A percentile compares a stretch with the other conserved stretches of the same genome.
These are phyloP conservation scores for Notarius quadriscutis DNA, from an alignment of 2,113 vertebrate species.

Conservation along the genomic window DNA sequence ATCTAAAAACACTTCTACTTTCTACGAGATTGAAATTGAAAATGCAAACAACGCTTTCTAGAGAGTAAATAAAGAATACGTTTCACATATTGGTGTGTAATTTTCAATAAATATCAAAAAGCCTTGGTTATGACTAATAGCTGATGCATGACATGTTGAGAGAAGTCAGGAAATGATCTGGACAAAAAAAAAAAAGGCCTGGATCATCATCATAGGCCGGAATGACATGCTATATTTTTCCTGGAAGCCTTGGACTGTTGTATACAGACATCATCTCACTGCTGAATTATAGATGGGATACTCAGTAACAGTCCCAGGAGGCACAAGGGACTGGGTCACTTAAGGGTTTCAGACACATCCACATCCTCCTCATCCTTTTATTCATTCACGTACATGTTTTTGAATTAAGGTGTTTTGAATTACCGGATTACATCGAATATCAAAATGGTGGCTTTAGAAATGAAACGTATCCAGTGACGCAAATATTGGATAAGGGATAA, in stretches of 20 bases:
- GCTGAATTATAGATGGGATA: constrained; percentile 55
- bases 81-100: background rate
- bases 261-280: constrained; percentile 39
- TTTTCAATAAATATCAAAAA: background rate
- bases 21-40: background rate
- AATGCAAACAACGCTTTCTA: background rate
- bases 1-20: background rate
- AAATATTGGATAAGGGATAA: background rate
- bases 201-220: constrained; percentile 14
- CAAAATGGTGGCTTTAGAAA: background rate
- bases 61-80: background rate
- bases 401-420: background rate
- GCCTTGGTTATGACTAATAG: background rate
- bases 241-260: constrained; percentile 8
- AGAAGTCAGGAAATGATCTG: background rate
- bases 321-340: constrained; percentile 29
- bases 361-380: constrained; percentile 3
- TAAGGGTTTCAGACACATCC: constrained; percentile 33
- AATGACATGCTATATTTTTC: constrained; percentile 30
- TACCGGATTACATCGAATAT: background rate
- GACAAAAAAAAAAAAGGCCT: background rate
- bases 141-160: background rate
- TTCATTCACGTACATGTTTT: background rate
- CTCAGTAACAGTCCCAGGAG: constrained; percentile 48
- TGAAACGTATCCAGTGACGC: background rate